Percentiles rank a stretch among this genome's conserved stretches.
Conservation (phyloP, 2,797 vertebrate species). For the Hipposideros larvatus region DNA sequence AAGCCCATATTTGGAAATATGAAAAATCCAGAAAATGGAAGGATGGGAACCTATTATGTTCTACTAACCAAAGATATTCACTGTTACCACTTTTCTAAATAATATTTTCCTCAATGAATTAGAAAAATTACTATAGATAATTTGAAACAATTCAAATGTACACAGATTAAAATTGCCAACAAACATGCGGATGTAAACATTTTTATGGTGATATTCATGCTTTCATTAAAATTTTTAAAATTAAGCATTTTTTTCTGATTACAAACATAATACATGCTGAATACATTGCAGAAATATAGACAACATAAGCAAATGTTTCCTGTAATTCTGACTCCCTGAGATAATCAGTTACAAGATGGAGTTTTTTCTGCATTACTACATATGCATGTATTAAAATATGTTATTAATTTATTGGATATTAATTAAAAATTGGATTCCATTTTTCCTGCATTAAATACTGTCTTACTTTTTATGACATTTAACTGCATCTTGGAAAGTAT, state of each 20-base stretch:
- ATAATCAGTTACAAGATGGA: neutral
- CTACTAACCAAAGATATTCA: neutral
- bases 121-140: neutral
- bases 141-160: neutral
- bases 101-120: neutral
- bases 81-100: neutral
- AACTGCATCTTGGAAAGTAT: neutral
- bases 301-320: neutral
- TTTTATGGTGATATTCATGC: neutral
- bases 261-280: neutral
- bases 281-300: neutral
- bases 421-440: neutral
- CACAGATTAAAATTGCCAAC: neutral
- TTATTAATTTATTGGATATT: neutral
- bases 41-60: neutral
- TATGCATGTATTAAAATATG: neutral
- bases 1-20: neutral
- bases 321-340: neutral
- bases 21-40: neutral
- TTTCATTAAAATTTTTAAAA: conserved; percentile 27
- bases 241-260: neutral
- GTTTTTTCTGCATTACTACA: neutral
- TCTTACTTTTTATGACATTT: neutral
- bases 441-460: neutral
- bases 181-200: neutral